Evolutionary conservation across 2,797 vertebrate genomes (phyloP), one percentile per base, ranked within the genome.

Genomic region (Myotis pilosus): DNA sequence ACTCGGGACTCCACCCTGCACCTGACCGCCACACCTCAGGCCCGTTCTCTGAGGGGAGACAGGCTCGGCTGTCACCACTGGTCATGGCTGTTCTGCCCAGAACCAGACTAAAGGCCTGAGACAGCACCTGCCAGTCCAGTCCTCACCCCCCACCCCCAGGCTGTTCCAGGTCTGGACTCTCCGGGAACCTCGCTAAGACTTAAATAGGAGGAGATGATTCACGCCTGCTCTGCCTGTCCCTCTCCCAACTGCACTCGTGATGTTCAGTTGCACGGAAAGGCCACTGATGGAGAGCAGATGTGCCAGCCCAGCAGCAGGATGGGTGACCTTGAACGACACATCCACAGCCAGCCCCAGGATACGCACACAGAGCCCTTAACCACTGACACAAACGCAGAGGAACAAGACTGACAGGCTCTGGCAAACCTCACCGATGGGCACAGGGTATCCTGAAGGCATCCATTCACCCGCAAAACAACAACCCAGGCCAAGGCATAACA

Each of bases 161-260:
- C 30, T 78, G 6, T 92, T 81, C 78, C 51, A 20, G 53, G 51
- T 74, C 36, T 88, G 66, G 49, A 84, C 78, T 71, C 47, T 84
- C 66, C 55, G 88, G 60, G 72, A 88, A 92, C 82, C 38, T 44
- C 51, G 75, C 53, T 20, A 55, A 47, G 25, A 87, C 66, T 94
- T 86, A 53, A 87, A 86, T 57, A 76, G 72, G 44, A 80, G 89
- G 89, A 92, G 36, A 17, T 47, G 69, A 83, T 36, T 86, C 93
- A 89, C 4, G n/a, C 17, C 25, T 20, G 28, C 41, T 57, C 41
- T 72, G 33, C 36, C 33, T 33, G 5, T 30, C 80, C 6, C 17
- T n/a, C 16, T 22, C 7, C 7, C 7, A 16, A 2, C 12, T 20
- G 25, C 53, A 25, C 60, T 53, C 41, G 1, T 0, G 0, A 30